Percentiles rank a stretch among this genome's conserved stretches.
These are phyloP conservation scores for Eclectus roratus DNA, from an alignment of 2,113 vertebrate species.

Conservation along the genomic window DNA sequence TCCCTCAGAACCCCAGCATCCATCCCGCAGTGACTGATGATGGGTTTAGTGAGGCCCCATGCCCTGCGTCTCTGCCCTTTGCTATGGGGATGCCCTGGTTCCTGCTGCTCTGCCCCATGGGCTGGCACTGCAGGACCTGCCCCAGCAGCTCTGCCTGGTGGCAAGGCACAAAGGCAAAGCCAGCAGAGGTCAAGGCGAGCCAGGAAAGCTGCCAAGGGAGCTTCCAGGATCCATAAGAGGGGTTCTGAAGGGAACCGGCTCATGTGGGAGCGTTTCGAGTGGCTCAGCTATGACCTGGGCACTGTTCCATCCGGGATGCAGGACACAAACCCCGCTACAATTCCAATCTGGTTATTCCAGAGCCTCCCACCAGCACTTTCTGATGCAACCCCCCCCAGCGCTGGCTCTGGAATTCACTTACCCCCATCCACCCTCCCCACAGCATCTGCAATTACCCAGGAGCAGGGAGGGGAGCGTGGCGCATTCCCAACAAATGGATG, in stretches of 20 bases:
- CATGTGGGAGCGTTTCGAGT: fast-evolving
- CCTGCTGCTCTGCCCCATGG: neutral
- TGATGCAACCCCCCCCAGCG: neutral
- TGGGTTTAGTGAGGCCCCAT: neutral
- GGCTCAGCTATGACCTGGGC: neutral
- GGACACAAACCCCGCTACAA: neutral
- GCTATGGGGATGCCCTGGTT: neutral
- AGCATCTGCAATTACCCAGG: neutral
- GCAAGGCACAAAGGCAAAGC: neutral
- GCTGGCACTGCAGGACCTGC: neutral
- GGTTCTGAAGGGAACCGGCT: neutral
- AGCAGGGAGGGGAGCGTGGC: neutral
- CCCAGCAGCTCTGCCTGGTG: neutral
- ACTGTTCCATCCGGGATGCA: neutral
- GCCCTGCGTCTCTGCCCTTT: neutral
- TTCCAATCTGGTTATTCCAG: neutral
- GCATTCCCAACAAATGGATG: neutral
- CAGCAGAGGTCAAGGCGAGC: neutral
- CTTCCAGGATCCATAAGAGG: neutral
- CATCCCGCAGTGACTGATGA: neutral
- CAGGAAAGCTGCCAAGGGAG: neutral
- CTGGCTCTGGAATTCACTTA: neutral
- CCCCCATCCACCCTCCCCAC: neutral
- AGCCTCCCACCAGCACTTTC: neutral
- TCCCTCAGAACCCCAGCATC: neutral